These are phyloP conservation scores for Hippocampus zosterae DNA, from an alignment of 2,113 vertebrate species.

Conservation along the genomic window DNA sequence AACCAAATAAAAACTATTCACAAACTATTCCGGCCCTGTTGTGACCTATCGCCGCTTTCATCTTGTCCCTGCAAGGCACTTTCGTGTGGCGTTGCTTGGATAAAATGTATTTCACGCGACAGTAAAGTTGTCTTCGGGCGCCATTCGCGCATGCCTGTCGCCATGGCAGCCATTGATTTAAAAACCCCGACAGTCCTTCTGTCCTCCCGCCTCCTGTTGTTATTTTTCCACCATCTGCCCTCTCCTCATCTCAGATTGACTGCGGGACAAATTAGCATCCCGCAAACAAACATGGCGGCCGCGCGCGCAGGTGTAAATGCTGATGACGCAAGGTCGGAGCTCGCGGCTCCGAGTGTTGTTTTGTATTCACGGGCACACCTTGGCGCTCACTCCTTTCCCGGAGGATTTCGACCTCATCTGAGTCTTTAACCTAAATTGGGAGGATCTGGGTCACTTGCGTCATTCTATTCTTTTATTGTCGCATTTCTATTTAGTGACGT, in stretches of 20 bases:
- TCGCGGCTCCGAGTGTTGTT: too few relatives aligned
- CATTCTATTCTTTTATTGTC: background rate
- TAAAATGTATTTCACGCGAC: background rate
- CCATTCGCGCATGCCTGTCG: background rate
- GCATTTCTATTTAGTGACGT: too few relatives aligned
- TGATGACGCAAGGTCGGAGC: slow-evolving; percentile 17
- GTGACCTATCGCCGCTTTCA: too few relatives aligned
- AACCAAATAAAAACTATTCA: too few relatives aligned
- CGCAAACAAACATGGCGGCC: background rate
- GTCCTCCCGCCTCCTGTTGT: background rate
- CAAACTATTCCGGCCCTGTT: too few relatives aligned
- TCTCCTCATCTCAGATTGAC: background rate
- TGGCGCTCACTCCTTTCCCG: background rate
- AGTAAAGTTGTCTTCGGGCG: background rate
- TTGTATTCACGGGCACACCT: background rate
- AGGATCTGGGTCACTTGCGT: background rate
- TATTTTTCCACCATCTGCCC: background rate
- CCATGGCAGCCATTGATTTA: background rate
- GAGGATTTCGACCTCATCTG: background rate
- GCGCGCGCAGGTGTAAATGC: background rate
- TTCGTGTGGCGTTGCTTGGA: too few relatives aligned
- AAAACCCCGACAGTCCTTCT: background rate
- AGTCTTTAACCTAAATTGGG: slow-evolving; percentile 7
- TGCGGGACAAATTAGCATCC: slow-evolving; percentile 18
- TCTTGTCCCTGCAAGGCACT: too few relatives aligned